Base-by-base conservation (phyloP, 2,888 invertebrate species). In the Odontocerum albicorne region DNA sequence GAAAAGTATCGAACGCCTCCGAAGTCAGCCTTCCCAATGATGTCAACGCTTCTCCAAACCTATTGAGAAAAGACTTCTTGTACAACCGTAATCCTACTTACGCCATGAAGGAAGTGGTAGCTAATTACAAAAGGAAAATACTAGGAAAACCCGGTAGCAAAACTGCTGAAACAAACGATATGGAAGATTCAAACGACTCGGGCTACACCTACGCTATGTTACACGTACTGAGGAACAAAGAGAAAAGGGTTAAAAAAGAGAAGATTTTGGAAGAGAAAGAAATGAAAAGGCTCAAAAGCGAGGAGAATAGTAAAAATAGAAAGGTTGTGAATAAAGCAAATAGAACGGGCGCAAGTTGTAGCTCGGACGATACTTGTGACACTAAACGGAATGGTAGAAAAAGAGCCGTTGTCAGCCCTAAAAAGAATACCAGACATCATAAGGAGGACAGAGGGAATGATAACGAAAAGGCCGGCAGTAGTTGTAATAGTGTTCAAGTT, bases 41-140 rank as follows among this genome's bases (percentile, higher is more conserved):
- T 63, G 71, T 66, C 21, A 72, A 67, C 64, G 65, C 66, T 8
- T 72, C 70, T 45, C 72, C 73, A 1, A 74, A 71, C 1, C 62
- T 73, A 20, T 65, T 72, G 60, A 77, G 72, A 62, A 74, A 70
- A 68, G 77, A 71, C 66, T 82, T 71, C 63, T 67, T 84, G 44
- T 67, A 71, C 45, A 67, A 68, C n/a, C 62, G 79, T 51, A 83
- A 82, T 64, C 87, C 87, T 1, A 89, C 88, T 1, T 83, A 84
- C 40, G 87, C 87, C 1, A 89, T 89, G 88, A 73, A 83, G 59
- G 83, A 84, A 61, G 82, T 88, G 1, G 71, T 85, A 49, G 78
- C 82, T 32, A 81, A 75, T 65, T 82, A 82, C 63, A 81, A 80
- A 62, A 84, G 83, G 53, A 81, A 79, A 66, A 66, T 70, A 15